Percentiles rank a stretch among this genome's conserved stretches.
Evolutionary conservation across 2,888 invertebrate species (phyloP).

Genomic region (Dicycla oo): DNA sequence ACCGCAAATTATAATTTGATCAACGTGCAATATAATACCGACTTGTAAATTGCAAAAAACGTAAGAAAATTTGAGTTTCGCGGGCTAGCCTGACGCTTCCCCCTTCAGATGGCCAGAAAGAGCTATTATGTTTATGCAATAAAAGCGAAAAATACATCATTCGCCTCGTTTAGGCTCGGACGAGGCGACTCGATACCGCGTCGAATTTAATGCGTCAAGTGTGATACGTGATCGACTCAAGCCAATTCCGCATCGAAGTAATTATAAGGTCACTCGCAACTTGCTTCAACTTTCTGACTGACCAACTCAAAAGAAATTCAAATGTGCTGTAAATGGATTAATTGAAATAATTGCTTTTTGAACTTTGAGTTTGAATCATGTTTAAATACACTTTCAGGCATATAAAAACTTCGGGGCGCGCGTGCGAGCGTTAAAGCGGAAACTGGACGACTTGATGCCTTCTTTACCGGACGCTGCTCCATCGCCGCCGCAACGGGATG

Average conservation of each 20-base stretch:
- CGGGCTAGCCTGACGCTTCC: too few species aligned
- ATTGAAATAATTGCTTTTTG: neutral
- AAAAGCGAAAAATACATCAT: neutral
- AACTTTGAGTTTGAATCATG: neutral
- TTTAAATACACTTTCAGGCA: slow-evolving; percentile 90
- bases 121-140: neutral
- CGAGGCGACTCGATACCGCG: neutral
- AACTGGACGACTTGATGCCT: slow-evolving; percentile 95
- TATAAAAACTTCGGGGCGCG: slow-evolving; percentile 98
- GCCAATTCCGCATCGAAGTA: neutral
- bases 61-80: too few species aligned
- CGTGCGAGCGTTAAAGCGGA: slow-evolving; percentile 96
- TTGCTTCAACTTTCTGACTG: neutral
- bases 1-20: too few species aligned
- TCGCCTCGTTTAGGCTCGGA: neutral
- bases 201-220: neutral
- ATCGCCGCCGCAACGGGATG: slow-evolving; percentile 91
- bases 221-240: too few species aligned
- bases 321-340: neutral
- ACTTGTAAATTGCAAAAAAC: too few species aligned
- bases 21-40: too few species aligned
- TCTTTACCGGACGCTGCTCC: slow-evolving; percentile 91
- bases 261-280: too few species aligned
- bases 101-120: too few species aligned
- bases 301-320: neutral